Evolutionary conservation across 2,113 vertebrate species (phyloP).

Genomic region (Oriolus oriolus): DNA sequence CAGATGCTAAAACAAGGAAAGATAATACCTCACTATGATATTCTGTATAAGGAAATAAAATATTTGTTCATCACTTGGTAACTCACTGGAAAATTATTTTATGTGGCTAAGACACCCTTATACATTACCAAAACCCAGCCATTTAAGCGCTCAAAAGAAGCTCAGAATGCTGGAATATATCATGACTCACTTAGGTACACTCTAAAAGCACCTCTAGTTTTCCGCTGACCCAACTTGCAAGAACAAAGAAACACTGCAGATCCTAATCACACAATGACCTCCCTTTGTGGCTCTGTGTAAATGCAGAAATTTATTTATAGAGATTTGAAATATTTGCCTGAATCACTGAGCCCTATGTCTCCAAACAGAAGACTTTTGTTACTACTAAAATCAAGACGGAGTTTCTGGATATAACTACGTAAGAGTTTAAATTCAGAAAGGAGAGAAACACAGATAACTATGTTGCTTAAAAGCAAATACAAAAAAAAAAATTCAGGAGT

Average conservation of each 20-base stretch:
- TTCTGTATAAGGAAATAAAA: not conserved
- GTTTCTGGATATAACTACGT: not conserved
- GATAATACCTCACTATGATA: not conserved
- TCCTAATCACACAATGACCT: not conserved
- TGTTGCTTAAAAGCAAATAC: not conserved
- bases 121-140: not conserved
- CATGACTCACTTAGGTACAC: not conserved
- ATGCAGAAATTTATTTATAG: not conserved
- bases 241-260: not conserved
- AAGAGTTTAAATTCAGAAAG: not conserved
- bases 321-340: not conserved
- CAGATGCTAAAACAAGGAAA: not conserved
- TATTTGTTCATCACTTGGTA: not conserved
- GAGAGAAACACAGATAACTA: not conserved
- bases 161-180: not conserved
- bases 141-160: not conserved
- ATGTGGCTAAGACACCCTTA: not conserved
- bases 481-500: rapidly evolving
- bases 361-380: not conserved
- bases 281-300: not conserved
- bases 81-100: not conserved
- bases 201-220: not conserved
- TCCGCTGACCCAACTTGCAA: not conserved
- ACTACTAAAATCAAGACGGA: not conserved
- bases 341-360: not conserved